Evolutionary conservation across 2,888 invertebrate species (phyloP), one percentile per base, ranked within the genome.

Genomic region (Hipparchia semele): DNA sequence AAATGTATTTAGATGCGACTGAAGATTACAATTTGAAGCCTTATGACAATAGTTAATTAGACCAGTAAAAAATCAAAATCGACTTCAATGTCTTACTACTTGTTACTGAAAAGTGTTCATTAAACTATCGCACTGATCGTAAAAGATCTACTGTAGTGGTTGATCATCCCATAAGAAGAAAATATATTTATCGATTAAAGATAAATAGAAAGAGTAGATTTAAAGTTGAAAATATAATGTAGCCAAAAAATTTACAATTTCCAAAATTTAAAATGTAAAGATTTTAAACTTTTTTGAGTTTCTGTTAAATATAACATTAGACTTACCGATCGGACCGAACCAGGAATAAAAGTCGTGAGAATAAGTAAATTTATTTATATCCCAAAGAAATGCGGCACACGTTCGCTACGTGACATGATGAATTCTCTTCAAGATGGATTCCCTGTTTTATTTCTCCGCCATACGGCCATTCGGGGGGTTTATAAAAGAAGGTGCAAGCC

Each of bases 401-500:
- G 74, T 76, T 73, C 68, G 46, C 74, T 68, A 71, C 77, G 77
- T 79, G 77, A 77, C 77, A 75, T 74, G 68, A 79, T 77, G 78
- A 79, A 77, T 79, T 78, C 79, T 78, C 68, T 71, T 73, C 66
- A 68, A 71, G 73, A 76, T 68, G 76, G 73, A 76, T 76, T 54
- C 73, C 53, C 72, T 78, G 79, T 86, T 86, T 85, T 86, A 87
- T 88, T 83, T 78, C 81, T 75, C 73, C 78, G 79, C 80, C 83
- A 83, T 81, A 79, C 82, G 83, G 83, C 81, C 81, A 83, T 87
- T 87, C 80, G 83, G 81, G 83, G 58, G 85, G 66, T 71, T 87
- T 87, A 84, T 86, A 84, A 88, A 86, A 82, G 83, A 84, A 86
- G 81, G 78, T 81, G 83, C 76, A 80, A 59, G 78, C 83, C 84